Conservation (phyloP, 2,113 vertebrate species). For the Todiramphus saurophagus region DNA sequence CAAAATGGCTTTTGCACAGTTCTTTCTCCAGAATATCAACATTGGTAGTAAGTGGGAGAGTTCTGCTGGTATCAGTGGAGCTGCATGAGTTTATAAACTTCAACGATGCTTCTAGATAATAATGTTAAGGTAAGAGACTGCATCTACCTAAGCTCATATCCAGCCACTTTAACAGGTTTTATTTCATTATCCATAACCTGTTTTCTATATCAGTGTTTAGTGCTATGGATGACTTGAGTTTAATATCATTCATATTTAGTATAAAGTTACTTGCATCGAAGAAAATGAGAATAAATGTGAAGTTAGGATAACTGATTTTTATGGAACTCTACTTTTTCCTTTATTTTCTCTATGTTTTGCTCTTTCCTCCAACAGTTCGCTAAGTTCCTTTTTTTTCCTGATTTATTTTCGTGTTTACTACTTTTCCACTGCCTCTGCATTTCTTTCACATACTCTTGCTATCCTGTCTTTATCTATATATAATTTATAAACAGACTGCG, state of each 20-base stretch:
- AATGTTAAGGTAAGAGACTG: background rate
- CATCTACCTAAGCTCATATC: background rate
- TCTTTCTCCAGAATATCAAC: background rate
- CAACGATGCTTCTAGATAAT: background rate
- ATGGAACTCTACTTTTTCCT: background rate
- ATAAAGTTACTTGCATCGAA: background rate
- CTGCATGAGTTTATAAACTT: background rate
- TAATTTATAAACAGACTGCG: constrained; percentile 6
- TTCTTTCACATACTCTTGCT: background rate
- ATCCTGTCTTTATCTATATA: background rate
- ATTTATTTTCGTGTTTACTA: constrained; percentile 4
- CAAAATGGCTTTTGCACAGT: background rate
- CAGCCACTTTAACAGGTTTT: background rate
- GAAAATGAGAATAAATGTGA: background rate
- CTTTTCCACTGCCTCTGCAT: background rate
- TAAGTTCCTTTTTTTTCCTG: background rate
- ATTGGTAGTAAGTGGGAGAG: background rate
- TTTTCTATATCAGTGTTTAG: background rate
- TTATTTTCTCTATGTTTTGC: background rate
- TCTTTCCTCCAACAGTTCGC: background rate
- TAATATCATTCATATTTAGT: background rate
- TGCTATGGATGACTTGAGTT: background rate
- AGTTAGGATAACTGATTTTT: background rate
- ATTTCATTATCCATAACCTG: background rate
- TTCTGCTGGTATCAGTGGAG: background rate